Percentiles rank a stretch among this genome's conserved stretches.
phyloP scores from a whole-genome alignment of 2,888 invertebrate genomes.

The Pemphredon lugubris region DNA sequence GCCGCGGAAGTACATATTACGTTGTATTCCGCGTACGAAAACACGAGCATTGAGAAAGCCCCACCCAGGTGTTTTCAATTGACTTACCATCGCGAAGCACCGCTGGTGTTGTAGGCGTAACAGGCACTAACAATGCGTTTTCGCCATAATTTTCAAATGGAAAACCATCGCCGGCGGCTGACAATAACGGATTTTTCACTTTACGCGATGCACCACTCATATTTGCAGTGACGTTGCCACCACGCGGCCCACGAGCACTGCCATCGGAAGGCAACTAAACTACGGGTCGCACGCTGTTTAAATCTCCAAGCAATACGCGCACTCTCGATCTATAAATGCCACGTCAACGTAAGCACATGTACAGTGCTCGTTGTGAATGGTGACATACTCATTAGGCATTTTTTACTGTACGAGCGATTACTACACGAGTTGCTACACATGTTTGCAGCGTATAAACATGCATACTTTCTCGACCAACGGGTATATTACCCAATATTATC shows the following conservation, averaged over 20 bases:
- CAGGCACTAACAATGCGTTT: conserved; percentile 88
- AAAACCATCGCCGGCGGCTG: conserved; percentile 87
- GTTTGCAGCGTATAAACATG: too few relatives aligned
- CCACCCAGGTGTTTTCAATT: conserved; percentile 58
- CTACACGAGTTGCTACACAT: too few relatives aligned
- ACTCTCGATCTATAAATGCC: conserved; percentile 6
- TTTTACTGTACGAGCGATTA: too few relatives aligned
- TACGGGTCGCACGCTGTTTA: conserved; percentile 19
- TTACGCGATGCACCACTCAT: conserved; percentile 81
- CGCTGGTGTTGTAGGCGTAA: conserved; percentile 80
- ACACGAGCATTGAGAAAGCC: conserved; percentile 43
- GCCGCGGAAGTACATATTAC: too few relatives aligned
- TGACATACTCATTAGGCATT: too few relatives aligned
- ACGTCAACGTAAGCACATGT: conserved; percentile 43
- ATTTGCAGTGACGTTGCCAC: conserved; percentile 46
- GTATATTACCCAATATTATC: too few relatives aligned
- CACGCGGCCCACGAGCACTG: conserved; percentile 37
- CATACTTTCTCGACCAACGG: too few relatives aligned
- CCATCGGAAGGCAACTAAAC: conserved; percentile 49
- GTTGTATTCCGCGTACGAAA: too few relatives aligned
- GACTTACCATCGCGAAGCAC: conserved; percentile 77
- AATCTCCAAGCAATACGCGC: conserved; percentile 12
- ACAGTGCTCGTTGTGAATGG: too few relatives aligned
- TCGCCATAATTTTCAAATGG: conserved; percentile 88
- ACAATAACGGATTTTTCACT: conserved; percentile 87